Base-by-base conservation (phyloP, 2,113 vertebrate genomes). In the Rhynchomys soricoides region DNA sequence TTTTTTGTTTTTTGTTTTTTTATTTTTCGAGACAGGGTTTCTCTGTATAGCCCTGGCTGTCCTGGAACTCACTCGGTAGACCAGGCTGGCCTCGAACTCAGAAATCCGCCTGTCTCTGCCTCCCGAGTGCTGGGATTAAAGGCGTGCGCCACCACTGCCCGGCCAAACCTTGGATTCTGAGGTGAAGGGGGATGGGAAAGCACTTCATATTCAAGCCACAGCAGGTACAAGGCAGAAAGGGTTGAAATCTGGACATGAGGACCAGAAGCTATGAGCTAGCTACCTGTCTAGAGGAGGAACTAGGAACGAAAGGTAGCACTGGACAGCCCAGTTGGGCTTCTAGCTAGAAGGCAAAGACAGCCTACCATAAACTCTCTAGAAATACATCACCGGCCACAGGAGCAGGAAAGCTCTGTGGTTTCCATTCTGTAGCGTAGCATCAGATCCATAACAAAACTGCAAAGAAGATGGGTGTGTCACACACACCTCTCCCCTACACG, bases 271-370 rank as follows among this genome's bases (percentile, higher is more conserved):
- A 37, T 1, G 45, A 77, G n/a, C 31, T 11, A 21, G 59, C 66
- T 15, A 45, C n/a, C 62, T 55, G 29, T 16, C 43, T 16, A 57
- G 11, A 24, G 52, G 43, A 37, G 57, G 83, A 73, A 52, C 31
- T 1, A 5, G 31, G 26, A 1, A 3, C 8, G 3, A 17, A 57
- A 24, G 55, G 26, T 1, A 34, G 12, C 64, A 19, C 7, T 52
- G 22, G 19, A 8, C 40, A 16, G 16, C 29, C 7, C 15, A 7
- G 24, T 24, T 19, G 68, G 68, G 43, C 34, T 68, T 43, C 11
- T 68, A 43, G 8, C 40, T 29, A 19, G 70, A 77, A 21, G 70
- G 5, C 3, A 2, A 7, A 43, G 45, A 40, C 66, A 57, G 45
- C 52, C 31, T 73, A 70, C 3, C 13, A 29, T 48, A 6, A 26